Evolutionary conservation across 2,888 invertebrate genomes (phyloP).

Genomic region (Eutolmus rufibarbis): DNA sequence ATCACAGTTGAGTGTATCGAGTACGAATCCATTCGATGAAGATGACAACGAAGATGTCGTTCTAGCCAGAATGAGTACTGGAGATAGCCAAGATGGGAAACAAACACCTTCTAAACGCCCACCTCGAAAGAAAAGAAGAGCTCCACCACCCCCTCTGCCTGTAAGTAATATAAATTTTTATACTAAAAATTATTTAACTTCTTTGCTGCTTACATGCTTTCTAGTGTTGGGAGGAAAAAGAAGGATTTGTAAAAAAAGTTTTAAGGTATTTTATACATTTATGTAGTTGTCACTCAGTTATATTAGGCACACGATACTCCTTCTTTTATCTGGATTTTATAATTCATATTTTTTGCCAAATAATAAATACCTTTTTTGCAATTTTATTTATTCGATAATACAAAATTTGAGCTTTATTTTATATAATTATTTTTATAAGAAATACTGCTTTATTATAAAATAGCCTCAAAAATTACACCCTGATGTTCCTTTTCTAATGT

Average conservation of each 20-base stretch:
- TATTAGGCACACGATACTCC: background rate
- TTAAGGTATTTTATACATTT: conserved; percentile 15
- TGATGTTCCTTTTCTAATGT: too few relatives aligned
- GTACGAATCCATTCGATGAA: conserved; percentile 69
- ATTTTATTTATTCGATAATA: too few relatives aligned
- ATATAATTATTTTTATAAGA: too few relatives aligned
- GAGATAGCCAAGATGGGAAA: conserved; percentile 48
- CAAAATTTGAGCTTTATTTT: too few relatives aligned
- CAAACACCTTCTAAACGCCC: conserved; percentile 64
- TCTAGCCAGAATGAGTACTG: conserved; percentile 49
- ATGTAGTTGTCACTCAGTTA: background rate
- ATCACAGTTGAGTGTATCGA: conserved; percentile 66
- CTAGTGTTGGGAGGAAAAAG: conserved; percentile 32
- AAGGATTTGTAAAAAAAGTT: conserved; percentile 2
- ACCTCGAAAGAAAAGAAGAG: conserved; percentile 71
- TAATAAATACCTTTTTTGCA: too few relatives aligned
- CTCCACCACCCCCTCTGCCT: conserved; percentile 67
- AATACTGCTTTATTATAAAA: too few relatives aligned
- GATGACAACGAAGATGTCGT: conserved; percentile 56
- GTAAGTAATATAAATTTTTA: conserved; percentile 45
- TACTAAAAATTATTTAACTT: background rate
- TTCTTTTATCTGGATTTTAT: background rate
- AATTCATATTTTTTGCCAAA: too few relatives aligned
- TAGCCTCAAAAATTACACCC: too few relatives aligned
- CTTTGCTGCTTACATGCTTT: background rate